Evolutionary conservation across 2,797 vertebrate species (phyloP).

Genomic region (Tangara arthus): DNA sequence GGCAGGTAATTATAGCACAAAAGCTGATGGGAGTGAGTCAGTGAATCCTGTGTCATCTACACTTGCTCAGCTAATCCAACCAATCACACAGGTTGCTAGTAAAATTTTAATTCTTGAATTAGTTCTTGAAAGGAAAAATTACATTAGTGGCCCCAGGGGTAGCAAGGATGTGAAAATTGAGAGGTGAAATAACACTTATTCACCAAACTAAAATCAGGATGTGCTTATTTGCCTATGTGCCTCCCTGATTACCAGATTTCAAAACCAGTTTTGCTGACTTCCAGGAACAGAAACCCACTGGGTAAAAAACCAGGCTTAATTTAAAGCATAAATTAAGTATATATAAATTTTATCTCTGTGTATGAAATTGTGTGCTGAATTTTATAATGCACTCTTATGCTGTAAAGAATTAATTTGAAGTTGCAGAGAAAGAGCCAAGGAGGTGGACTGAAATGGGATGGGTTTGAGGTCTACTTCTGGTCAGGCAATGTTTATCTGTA

Average conservation of each 20-base stretch:
- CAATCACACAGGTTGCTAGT: not conserved
- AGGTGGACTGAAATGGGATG: not conserved
- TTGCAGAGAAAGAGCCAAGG: not conserved
- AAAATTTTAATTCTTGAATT: not conserved
- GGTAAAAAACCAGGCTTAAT: not conserved
- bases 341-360: not conserved
- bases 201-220: not conserved
- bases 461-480: not conserved
- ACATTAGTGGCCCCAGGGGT: not conserved
- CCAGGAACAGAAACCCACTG: not conserved
- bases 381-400: not conserved
- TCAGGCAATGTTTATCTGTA: not conserved
- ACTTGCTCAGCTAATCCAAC: not conserved
- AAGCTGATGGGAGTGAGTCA: not conserved
- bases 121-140: not conserved
- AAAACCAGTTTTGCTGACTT: not conserved
- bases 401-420: not conserved
- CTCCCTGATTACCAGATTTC: not conserved
- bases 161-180: not conserved
- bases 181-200: not conserved
- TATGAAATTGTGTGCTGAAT: not conserved
- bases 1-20: slow-evolving; percentile 15
- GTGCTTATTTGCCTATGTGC: not conserved
- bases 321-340: not conserved
- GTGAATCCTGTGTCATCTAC: not conserved